These are phyloP conservation scores for Calcarius ornatus DNA, from an alignment of 2,113 vertebrate genomes.

Conservation along the genomic window DNA sequence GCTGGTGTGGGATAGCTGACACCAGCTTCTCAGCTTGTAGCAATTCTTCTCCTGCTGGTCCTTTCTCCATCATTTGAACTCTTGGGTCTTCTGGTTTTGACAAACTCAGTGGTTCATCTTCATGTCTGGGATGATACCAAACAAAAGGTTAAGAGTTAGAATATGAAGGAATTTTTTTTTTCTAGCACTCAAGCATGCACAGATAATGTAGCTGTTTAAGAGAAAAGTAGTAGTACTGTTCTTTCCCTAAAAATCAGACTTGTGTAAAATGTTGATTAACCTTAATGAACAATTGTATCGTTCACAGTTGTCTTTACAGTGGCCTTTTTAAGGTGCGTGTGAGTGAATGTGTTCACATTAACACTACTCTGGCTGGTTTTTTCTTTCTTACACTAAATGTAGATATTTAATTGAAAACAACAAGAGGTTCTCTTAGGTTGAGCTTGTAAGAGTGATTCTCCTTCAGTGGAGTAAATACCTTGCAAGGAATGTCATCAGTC, in stretches of 20 bases:
- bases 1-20: neutral
- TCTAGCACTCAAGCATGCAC: neutral
- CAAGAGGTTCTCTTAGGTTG: neutral
- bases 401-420: neutral
- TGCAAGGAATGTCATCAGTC: conserved; percentile 35
- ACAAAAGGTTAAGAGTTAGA: neutral
- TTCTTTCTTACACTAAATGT: neutral
- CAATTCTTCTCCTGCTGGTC: neutral
- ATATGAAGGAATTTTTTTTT: neutral
- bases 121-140: neutral
- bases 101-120: neutral
- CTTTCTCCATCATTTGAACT: neutral
- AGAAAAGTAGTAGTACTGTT: neutral
- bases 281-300: neutral
- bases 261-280: neutral
- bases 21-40: neutral
- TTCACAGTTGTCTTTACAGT: neutral
- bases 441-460: neutral
- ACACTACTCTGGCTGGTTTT: neutral
- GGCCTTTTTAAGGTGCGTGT: neutral
- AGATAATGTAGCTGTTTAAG: neutral
- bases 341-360: neutral
- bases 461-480: neutral
- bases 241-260: neutral
- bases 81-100: neutral